Evolutionary conservation across 64 coral and sea anemone species (phyloP).

Genomic region (Platygyra sinensis): DNA sequence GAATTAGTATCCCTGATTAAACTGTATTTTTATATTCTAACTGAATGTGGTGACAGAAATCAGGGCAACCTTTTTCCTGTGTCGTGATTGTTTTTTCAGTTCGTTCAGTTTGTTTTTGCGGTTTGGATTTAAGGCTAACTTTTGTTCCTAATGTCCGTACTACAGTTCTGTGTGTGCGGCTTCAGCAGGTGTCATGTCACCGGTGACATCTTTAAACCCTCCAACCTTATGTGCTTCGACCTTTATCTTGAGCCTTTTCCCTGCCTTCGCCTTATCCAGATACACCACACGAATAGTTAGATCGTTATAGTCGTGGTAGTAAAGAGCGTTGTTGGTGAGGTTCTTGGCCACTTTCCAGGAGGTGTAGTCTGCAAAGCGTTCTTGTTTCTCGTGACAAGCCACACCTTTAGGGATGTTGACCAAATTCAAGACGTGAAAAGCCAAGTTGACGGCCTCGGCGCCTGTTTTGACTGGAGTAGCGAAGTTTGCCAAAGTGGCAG

Average conservation of each 20-base stretch:
- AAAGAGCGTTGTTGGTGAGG: background rate
- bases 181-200: background rate
- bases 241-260: background rate
- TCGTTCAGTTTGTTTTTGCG: too few species aligned
- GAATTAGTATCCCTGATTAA: too few species aligned
- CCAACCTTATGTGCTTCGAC: background rate
- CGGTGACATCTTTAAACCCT: background rate
- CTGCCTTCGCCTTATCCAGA: background rate
- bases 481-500: background rate
- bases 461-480: background rate
- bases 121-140: too few species aligned
- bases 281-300: background rate
- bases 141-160: too few species aligned
- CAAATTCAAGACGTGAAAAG: conserved; percentile 1
- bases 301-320: background rate
- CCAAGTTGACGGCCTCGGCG: background rate
- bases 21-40: too few species aligned
- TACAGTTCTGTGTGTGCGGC: too few species aligned
- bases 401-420: background rate
- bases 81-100: too few species aligned
- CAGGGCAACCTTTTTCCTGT: too few species aligned
- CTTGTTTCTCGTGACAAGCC: background rate
- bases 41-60: too few species aligned
- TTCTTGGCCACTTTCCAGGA: background rate
- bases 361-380: conserved; percentile 6